These are phyloP conservation scores for Cirrhinus molitorella DNA, from an alignment of 2,797 vertebrate genomes.

Conservation along the genomic window DNA sequence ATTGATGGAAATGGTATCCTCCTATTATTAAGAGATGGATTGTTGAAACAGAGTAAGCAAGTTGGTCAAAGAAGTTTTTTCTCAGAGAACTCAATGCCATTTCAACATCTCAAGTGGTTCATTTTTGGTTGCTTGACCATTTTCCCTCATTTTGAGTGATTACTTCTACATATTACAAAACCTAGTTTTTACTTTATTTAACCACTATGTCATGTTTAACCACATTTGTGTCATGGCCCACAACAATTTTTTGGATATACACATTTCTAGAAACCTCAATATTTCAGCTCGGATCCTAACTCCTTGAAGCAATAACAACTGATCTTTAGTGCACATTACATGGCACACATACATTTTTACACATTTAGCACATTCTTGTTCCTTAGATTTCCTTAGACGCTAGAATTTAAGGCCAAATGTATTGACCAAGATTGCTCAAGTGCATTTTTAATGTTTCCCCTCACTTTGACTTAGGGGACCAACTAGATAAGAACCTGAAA, in stretches of 20 bases:
- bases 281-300: neutral
- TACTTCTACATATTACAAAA: neutral
- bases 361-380: neutral
- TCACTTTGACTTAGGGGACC: too few species aligned
- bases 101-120: neutral
- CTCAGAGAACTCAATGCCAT: neutral
- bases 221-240: neutral
- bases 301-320: neutral
- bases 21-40: slow-evolving; percentile 72
- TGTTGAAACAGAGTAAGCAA: neutral
- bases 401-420: too few species aligned
- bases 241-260: neutral
- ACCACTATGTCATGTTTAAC: too few species aligned
- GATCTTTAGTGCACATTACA: neutral
- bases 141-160: neutral
- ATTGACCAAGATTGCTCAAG: too few species aligned
- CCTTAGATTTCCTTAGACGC: too few species aligned
- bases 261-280: neutral
- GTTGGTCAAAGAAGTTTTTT: neutral
- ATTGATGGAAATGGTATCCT: slow-evolving; percentile 97
- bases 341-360: neutral
- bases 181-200: neutral
- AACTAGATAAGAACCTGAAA: too few species aligned
- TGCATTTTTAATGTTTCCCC: too few species aligned
- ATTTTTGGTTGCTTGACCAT: neutral